Base-by-base conservation (phyloP, 1,140 invertebrate species). In the Cylas formicarius region DNA sequence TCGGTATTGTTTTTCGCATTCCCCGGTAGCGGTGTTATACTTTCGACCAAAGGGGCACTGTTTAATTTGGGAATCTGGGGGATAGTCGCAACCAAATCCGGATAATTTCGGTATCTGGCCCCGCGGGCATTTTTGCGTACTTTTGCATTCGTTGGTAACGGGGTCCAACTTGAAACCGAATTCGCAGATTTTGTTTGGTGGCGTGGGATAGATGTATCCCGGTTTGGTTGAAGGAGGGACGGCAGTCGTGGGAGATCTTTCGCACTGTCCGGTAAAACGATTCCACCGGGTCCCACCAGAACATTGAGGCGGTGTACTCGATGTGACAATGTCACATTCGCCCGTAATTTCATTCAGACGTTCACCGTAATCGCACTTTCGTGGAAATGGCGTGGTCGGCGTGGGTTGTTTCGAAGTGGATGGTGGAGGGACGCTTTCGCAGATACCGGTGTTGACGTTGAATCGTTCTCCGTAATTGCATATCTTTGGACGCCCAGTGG, bases 131-230 rank as follows among this genome's bases (percentile, higher is more conserved):
- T n/a, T n/a, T n/a, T n/a, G n/a, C n/a, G n/a, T n/a, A n/a, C n/a
- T n/a, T n/a, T n/a, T n/a, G n/a, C n/a, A n/a, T n/a, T n/a, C n/a
- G n/a, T n/a, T n/a, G n/a, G n/a, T n/a, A n/a, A n/a, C n/a, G n/a
- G n/a, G n/a, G n/a, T n/a, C n/a, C n/a, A n/a, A n/a, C n/a, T n/a
- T n/a, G n/a, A n/a, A n/a, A n/a, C n/a, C n/a, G n/a, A n/a, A n/a
- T n/a, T n/a, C n/a, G n/a, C n/a, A n/a, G n/a, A n/a, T n/a, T n/a
- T n/a, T n/a, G n/a, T 19, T 34, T 6, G 27, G 13, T 13, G 44
- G 44, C 23, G 20, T 39, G 8, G 44, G 37, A 11, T 47, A 47
- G 16, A 31, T 40, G 28, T 47, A 47, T 3, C 44, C 37, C 1
- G 7, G 9, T 21, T 14, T 19, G 16, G 10, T 31, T 9, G 32